Base-by-base conservation (phyloP, 2,888 invertebrate species). In the Siphonodentalium dalli region DNA sequence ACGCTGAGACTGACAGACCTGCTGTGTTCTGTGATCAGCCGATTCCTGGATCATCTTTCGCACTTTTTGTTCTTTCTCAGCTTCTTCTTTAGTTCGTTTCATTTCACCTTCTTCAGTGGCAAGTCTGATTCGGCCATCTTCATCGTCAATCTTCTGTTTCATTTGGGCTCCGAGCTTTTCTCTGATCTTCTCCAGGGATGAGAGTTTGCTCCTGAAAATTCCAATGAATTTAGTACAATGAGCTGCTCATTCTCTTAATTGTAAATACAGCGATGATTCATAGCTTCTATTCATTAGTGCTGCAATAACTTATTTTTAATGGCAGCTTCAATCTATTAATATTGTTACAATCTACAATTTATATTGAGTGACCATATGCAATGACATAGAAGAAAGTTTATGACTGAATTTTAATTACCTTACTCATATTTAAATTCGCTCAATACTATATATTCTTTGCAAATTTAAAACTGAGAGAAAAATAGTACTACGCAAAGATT, bases 61-160 rank as follows among this genome's bases (percentile, higher is more conserved):
- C 49, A 65, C 58, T 51, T 69, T 71, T 11, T 48, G 63, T 31
- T 71, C 72, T 54, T 78, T 78, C 61, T 68, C 71, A 8, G 61
- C 72, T 49, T 80, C 78, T 46, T 77, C 77, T 47, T 54, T 63
- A 0, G 56, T 61, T 18, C 63, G 48, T 54, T 75, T 78, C 44
- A 66, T 74, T 57, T 82, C 80, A 0, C 58, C 67, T 55, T 81
- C 81, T 49, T 65, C 68, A 15, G 70, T 69, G 4, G 79, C 81
- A 41, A 57, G 58, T 24, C 58, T 53, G 42, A 79, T 75, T 33
- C 79, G 59, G 24, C 72, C 76, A 46, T 81, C 78, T 51, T 82
- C 80, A 56, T 81, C 78, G 45, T 75, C 74, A 13, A 74, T 62
- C 37, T 69, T 69, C 64, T 77, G 71, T 59, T 77, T 73, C 70